These are phyloP conservation scores for Ctenopoma kingsleyae DNA, from an alignment of 2,797 vertebrate species.

Conservation along the genomic window DNA sequence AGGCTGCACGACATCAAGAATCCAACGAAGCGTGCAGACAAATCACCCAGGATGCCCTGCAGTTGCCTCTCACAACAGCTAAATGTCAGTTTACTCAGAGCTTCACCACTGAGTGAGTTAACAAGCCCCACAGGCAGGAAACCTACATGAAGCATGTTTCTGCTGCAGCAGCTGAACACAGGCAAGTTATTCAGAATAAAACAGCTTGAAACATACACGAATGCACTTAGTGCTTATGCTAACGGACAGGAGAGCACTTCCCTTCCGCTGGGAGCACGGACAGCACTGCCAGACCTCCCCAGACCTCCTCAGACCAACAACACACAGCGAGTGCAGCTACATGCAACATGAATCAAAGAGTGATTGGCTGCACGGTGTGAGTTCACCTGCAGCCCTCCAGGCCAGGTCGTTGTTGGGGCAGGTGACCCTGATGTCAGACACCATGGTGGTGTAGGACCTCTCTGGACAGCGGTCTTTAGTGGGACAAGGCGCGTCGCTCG, in stretches of 20 bases:
- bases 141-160: neutral
- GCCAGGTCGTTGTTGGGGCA: conserved; percentile 85
- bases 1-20: conserved; percentile 5
- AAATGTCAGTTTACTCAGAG: conserved; percentile 17
- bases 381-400: conserved; percentile 79
- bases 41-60: conserved; percentile 34
- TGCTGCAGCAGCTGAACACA: neutral
- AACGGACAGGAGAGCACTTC: too few relatives aligned
- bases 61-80: conserved; percentile 3
- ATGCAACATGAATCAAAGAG: too few relatives aligned
- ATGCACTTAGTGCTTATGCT: too few relatives aligned
- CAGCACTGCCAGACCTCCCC: too few relatives aligned
- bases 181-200: too few relatives aligned
- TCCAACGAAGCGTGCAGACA: neutral
- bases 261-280: too few relatives aligned
- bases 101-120: conserved; percentile 14
- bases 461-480: conserved; percentile 80
- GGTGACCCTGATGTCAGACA: conserved; percentile 82
- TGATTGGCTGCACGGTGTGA: neutral
- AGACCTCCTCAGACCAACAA: too few relatives aligned
- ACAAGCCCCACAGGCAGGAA: conserved; percentile 10
- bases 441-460: conserved; percentile 84
- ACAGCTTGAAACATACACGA: too few relatives aligned
- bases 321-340: too few relatives aligned
- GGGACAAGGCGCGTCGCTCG: conserved; percentile 68